A percentile compares a stretch with the other conserved stretches of the same genome.
These are phyloP conservation scores for Ectropis crepuscularia DNA, from an alignment of 2,888 invertebrate genomes.

Conservation along the genomic window DNA sequence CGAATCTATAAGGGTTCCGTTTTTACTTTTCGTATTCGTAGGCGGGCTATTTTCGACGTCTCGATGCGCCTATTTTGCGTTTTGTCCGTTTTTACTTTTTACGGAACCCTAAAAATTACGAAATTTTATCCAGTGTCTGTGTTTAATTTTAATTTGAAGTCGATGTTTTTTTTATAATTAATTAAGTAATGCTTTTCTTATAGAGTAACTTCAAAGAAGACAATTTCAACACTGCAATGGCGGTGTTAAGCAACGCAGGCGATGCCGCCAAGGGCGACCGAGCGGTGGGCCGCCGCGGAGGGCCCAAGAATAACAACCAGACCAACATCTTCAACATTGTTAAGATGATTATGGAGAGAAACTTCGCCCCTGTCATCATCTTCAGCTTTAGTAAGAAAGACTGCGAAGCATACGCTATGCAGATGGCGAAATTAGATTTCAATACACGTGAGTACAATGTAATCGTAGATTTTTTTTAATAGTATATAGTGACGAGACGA, in stretches of 20 bases:
- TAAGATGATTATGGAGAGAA: conserved; percentile 99
- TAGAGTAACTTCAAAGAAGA: conserved; percentile 98
- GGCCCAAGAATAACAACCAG: conserved; percentile 86
- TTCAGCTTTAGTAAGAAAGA: conserved; percentile 99
- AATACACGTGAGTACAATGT: conserved; percentile 88
- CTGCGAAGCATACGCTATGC: conserved; percentile 98
- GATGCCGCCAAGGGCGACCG: conserved; percentile 93
- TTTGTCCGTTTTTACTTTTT: too few relatives aligned
- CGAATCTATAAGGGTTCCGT: too few relatives aligned
- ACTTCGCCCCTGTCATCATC: conserved; percentile 98
- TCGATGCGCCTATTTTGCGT: too few relatives aligned
- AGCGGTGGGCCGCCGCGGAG: conserved; percentile 90
- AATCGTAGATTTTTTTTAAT: not conserved
- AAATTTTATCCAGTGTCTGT: not conserved
- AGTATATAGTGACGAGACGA: too few relatives aligned
- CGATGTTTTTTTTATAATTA: too few relatives aligned
- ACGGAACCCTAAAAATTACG: too few relatives aligned
- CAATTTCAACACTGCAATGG: conserved; percentile 99
- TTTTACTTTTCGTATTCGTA: too few relatives aligned
- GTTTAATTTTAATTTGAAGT: too few relatives aligned
- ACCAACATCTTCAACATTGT: conserved; percentile 98
- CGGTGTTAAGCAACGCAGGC: conserved; percentile 91
- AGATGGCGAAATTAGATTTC: conserved; percentile 98
- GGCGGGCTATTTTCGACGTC: too few relatives aligned
- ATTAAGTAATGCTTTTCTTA: not conserved